Percentiles rank a stretch among this genome's conserved stretches.
phyloP scores from a whole-genome alignment of 2,888 invertebrate genomes.

The Melangyna quadrimaculata region DNA sequence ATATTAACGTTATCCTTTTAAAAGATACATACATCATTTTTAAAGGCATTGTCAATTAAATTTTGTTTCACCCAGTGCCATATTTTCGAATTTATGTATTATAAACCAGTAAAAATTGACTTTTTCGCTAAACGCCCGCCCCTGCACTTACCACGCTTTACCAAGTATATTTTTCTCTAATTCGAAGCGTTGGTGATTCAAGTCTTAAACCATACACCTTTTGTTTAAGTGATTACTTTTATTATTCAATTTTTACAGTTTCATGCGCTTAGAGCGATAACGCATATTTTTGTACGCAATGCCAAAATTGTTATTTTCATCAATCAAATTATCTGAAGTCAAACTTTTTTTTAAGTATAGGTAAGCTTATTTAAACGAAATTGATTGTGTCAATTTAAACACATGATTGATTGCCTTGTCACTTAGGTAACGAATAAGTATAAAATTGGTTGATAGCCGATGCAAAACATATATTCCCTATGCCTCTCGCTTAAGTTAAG shows the following conservation, averaged over 20 bases:
- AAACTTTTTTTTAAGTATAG: slow-evolving; percentile 48
- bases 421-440: not conserved
- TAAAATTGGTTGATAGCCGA: not conserved
- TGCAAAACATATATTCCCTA: not conserved
- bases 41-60: too few species aligned
- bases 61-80: too few species aligned
- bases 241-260: slow-evolving; percentile 38
- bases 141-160: too few species aligned
- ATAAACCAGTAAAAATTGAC: too few species aligned
- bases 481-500: not conserved
- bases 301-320: slow-evolving; percentile 70
- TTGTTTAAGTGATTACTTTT: slow-evolving; percentile 1
- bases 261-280: not conserved
- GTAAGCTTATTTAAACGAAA: slow-evolving; percentile 69
- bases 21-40: too few species aligned
- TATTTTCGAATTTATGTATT: too few species aligned
- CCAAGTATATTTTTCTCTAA: too few species aligned
- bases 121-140: too few species aligned
- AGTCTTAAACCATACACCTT: not conserved
- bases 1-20: not conserved
- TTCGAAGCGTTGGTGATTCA: too few species aligned
- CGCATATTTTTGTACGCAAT: slow-evolving; percentile 4
- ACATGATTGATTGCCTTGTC: slow-evolving; percentile 61
- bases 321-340: slow-evolving; percentile 67
- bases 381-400: slow-evolving; percentile 69